Conservation (phyloP, 2,888 invertebrate species). For the Hydroisotoma schaefferi region DNA sequence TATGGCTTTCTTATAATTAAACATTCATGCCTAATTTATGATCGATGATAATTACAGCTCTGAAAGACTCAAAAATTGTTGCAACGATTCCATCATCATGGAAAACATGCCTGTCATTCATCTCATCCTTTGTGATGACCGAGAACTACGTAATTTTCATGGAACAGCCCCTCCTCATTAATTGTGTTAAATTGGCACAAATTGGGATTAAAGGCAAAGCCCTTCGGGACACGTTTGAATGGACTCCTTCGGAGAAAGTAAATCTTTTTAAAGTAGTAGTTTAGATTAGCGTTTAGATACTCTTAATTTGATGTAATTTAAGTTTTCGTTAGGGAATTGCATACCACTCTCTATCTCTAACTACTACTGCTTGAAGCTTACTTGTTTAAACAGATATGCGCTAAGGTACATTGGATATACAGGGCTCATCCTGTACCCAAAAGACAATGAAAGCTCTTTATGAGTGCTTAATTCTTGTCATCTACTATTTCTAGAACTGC, state of each 20-base stretch:
- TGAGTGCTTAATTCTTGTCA: background rate
- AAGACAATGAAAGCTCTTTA: background rate
- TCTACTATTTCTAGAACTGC: constrained; percentile 50
- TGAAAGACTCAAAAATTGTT: constrained; percentile 50
- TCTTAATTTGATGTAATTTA: background rate
- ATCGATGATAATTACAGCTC: constrained; percentile 45
- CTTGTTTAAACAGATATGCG: too few relatives aligned
- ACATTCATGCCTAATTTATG: constrained; percentile 1
- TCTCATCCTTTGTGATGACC: constrained; percentile 57
- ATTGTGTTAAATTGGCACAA: constrained; percentile 53
- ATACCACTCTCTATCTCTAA: background rate
- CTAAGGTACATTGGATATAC: too few relatives aligned
- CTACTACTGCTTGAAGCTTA: background rate
- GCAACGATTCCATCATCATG: constrained; percentile 51
- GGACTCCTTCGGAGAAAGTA: constrained; percentile 54
- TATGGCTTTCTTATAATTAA: too few relatives aligned
- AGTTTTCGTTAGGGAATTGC: background rate
- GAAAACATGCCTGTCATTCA: constrained; percentile 53
- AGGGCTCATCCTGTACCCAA: background rate
- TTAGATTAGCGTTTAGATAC: background rate
- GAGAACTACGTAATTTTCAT: constrained; percentile 41
- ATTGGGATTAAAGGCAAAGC: constrained; percentile 52
- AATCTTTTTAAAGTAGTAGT: constrained; percentile 11
- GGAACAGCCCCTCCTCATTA: constrained; percentile 55
- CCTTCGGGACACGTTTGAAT: constrained; percentile 53